A percentile compares a stretch with the other conserved stretches of the same genome.
Evolutionary conservation across 2,797 vertebrate genomes (phyloP).

Genomic region (Falco biarmicus): DNA sequence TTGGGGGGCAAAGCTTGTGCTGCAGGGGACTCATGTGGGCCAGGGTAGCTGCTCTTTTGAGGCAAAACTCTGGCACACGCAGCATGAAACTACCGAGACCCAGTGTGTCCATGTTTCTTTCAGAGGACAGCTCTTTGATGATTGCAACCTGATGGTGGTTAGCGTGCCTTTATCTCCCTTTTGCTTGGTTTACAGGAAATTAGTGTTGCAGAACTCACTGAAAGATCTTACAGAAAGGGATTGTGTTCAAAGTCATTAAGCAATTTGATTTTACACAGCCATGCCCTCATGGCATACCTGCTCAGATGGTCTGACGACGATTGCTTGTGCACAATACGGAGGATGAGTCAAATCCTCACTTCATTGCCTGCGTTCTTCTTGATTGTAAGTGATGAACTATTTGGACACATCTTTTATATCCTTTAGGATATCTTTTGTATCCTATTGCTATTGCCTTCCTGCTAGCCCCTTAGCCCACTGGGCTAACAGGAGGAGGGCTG

Average conservation of each 20-base stretch:
- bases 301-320: background rate
- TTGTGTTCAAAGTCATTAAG: background rate
- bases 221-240: background rate
- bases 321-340: background rate
- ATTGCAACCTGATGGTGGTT: background rate
- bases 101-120: background rate
- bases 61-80: background rate
- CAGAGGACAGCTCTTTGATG: background rate
- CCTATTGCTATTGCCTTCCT: background rate
- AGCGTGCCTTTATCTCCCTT: background rate
- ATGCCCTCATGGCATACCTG: background rate
- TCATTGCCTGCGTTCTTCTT: background rate
- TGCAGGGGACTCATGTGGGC: background rate
- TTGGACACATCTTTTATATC: background rate
- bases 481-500: background rate
- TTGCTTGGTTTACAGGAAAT: background rate
- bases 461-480: background rate
- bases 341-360: background rate
- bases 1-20: background rate
- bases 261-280: background rate
- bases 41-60: background rate
- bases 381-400: background rate
- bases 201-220: background rate
- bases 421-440: background rate
- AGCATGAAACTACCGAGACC: background rate